phyloP scores from a whole-genome alignment of 2,797 vertebrate genomes.

The Gallirallus australis region DNA sequence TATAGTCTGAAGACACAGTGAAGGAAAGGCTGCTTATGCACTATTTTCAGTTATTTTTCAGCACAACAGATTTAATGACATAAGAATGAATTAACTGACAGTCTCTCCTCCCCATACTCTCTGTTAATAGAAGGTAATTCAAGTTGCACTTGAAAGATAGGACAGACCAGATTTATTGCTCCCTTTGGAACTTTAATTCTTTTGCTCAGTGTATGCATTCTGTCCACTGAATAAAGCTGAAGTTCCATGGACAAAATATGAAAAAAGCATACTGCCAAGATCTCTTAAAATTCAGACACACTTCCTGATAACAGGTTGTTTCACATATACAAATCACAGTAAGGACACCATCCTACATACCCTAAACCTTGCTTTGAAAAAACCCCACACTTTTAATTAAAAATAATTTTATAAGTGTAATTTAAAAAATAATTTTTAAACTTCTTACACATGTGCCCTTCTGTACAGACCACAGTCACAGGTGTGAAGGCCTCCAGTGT shows the following conservation, averaged over 20 bases:
- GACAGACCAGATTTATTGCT: not conserved
- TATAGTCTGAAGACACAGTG: not conserved
- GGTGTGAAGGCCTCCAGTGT: accelerated
- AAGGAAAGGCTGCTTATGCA: not conserved
- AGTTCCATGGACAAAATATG: not conserved
- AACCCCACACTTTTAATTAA: accelerated
- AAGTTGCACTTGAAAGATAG: conserved; percentile 15
- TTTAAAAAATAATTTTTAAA: not conserved
- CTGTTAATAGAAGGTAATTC: conserved; percentile 39
- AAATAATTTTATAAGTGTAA: not conserved
- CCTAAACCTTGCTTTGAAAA: not conserved
- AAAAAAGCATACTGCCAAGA: not conserved
- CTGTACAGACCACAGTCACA: not conserved
- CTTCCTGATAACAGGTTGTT: not conserved
- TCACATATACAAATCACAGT: not conserved
- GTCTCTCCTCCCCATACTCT: not conserved
- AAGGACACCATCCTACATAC: not conserved
- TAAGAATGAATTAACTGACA: conserved; percentile 4
- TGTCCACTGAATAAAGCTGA: not conserved
- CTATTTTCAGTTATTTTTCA: conserved; percentile 14
- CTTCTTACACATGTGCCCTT: not conserved
- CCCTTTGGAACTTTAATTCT: conserved; percentile 20
- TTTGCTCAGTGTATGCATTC: not conserved
- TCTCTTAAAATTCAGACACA: not conserved
- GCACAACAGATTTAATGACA: not conserved